Percentiles rank a stretch among this genome's conserved stretches.
phyloP scores from a whole-genome alignment of 2,888 invertebrate genomes.

The Tridacna gigas region DNA sequence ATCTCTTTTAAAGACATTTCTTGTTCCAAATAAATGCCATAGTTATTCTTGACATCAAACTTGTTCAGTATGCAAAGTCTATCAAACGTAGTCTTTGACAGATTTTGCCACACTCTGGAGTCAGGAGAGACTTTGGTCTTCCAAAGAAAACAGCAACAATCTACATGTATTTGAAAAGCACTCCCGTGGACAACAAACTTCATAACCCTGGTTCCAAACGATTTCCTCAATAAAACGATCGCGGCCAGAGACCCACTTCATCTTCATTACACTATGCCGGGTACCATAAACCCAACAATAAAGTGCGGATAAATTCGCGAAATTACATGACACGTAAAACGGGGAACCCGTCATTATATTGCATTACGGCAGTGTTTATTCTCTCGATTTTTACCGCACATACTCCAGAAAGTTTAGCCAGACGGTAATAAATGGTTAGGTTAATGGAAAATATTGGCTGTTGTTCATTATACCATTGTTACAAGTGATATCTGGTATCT shows the following conservation, averaged over 20 bases:
- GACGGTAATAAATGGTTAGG: not conserved
- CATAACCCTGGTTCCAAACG: not conserved
- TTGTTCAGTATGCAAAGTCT: too few relatives aligned
- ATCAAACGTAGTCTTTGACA: too few relatives aligned
- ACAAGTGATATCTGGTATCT: not conserved
- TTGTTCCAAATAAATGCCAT: too few relatives aligned
- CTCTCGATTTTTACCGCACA: not conserved
- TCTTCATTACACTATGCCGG: not conserved
- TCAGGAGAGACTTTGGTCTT: too few relatives aligned
- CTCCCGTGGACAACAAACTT: too few relatives aligned
- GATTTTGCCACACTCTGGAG: too few relatives aligned
- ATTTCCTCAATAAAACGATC: not conserved
- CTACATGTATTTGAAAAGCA: too few relatives aligned
- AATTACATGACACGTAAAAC: not conserved
- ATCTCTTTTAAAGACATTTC: too few relatives aligned
- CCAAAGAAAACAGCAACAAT: too few relatives aligned
- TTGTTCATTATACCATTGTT: not conserved
- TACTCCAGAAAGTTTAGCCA: not conserved
- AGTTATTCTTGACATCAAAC: too few relatives aligned
- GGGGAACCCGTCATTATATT: not conserved
- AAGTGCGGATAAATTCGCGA: not conserved
- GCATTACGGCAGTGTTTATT: not conserved
- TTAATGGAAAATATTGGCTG: constrained; percentile 15
- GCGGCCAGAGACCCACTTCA: not conserved
- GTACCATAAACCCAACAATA: constrained; percentile 3